These are phyloP conservation scores for Nephotettix cincticeps DNA, from an alignment of 1,140 invertebrate species.

Conservation along the genomic window DNA sequence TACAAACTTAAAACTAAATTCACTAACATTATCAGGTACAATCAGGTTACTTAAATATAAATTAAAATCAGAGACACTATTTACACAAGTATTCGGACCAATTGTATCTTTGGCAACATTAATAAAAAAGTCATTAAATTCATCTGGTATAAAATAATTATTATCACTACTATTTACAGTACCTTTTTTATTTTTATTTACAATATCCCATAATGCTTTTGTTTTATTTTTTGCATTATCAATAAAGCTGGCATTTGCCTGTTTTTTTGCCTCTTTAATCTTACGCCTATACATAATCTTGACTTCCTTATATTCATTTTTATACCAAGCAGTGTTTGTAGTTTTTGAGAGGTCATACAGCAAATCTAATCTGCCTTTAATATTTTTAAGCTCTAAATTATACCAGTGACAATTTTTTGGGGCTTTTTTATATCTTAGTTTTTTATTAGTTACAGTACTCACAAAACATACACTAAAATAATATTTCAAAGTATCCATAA, in stretches of 20 bases:
- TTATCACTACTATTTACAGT: background rate
- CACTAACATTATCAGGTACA: background rate
- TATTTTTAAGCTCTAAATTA: no score
- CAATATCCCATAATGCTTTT: constrained; percentile 11
- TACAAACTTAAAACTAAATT: constrained; percentile 12
- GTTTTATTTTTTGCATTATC: constrained; percentile 11
- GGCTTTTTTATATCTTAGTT: no score
- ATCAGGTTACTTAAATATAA: background rate
- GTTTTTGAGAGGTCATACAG: background rate
- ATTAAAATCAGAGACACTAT: constrained; percentile 17
- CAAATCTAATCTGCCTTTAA: constrained; percentile 3
- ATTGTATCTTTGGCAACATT: constrained; percentile 26
- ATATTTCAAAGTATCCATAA: no score
- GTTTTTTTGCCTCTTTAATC: constrained; percentile 2
- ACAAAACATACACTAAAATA: no score
- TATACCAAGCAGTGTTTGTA: background rate
- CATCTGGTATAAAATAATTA: constrained; percentile 1
- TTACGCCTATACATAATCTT: background rate
- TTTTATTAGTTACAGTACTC: no score
- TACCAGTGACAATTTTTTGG: no score
- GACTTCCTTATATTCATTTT: background rate
- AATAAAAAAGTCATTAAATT: constrained; percentile 27
- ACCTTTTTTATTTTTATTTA: constrained; percentile 13
- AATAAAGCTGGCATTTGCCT: constrained; percentile 11
- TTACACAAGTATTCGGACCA: constrained; percentile 27